A percentile compares a stretch with the other conserved stretches of the same genome.
Conservation (phyloP, 2,888 invertebrate genomes). For the Cecidostiba fungosa region DNA sequence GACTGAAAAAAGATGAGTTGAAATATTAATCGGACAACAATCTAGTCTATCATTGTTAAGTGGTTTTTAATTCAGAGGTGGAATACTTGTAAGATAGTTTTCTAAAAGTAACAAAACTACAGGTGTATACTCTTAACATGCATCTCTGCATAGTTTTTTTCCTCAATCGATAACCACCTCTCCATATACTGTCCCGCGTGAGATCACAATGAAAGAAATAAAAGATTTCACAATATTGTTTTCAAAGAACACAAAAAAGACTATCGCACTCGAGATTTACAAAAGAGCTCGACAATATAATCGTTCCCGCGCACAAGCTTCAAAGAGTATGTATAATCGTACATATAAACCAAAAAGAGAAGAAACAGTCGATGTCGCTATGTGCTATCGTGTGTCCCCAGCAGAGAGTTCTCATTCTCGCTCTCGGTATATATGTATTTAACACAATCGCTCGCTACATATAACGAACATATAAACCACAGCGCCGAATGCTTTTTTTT, state of each 20-base stretch:
- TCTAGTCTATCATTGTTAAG: background rate
- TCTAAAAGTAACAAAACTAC: slow-evolving; percentile 20
- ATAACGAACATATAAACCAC: slow-evolving; percentile 10
- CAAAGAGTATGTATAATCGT: background rate
- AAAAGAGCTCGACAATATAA: slow-evolving; percentile 25
- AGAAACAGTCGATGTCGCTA: background rate
- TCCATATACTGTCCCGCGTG: background rate
- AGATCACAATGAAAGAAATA: slow-evolving; percentile 18
- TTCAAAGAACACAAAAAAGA: slow-evolving; percentile 9
- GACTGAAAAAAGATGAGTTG: slow-evolving; percentile 41
- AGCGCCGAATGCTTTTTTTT: slow-evolving; percentile 2
- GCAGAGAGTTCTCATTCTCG: background rate
- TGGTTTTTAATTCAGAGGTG: slow-evolving; percentile 5
- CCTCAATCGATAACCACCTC: slow-evolving; percentile 55
- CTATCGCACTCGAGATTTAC: slow-evolving; percentile 46
- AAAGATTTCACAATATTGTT: background rate
- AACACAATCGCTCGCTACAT: background rate
- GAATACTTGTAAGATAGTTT: background rate
- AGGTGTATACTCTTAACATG: slow-evolving; percentile 29
- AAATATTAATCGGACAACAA: slow-evolving; percentile 5
- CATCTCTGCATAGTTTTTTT: slow-evolving; percentile 27
- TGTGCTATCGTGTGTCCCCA: background rate
- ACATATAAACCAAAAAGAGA: background rate
- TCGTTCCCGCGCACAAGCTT: slow-evolving; percentile 22
- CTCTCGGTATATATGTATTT: background rate